phyloP scores from a whole-genome alignment of 2,888 invertebrate species.

The Cremastobaeus sp. region DNA sequence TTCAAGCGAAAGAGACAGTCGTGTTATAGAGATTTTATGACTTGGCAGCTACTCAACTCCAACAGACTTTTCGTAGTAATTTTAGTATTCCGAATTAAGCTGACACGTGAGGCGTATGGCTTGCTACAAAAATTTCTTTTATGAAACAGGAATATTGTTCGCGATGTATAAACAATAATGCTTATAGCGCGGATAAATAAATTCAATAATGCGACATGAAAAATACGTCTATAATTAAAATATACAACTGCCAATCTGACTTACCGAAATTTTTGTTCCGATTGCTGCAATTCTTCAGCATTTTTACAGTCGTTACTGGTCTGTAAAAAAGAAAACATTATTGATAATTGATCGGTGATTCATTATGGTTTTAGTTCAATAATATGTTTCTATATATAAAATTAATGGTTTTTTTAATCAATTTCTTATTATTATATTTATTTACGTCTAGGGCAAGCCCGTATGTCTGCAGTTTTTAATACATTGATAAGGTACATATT shows the following conservation, averaged over 20 bases:
- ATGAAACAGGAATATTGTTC: slow-evolving; percentile 44
- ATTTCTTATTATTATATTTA: no score
- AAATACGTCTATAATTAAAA: not conserved
- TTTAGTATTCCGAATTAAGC: slow-evolving; percentile 58
- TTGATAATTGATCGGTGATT: not conserved
- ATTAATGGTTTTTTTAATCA: no score
- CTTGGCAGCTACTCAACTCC: slow-evolving; percentile 62
- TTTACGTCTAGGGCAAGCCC: no score
- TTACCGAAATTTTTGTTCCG: slow-evolving; percentile 69
- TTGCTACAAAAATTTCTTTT: slow-evolving; percentile 38
- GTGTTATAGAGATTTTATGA: slow-evolving; percentile 59
- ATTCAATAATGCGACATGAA: not conserved
- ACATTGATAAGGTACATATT: no score
- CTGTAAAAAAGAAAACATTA: slow-evolving; percentile 61
- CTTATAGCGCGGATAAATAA: not conserved
- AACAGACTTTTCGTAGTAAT: slow-evolving; percentile 60
- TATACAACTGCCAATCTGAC: slow-evolving; percentile 19
- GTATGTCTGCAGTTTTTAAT: no score
- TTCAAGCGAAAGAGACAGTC: slow-evolving; percentile 58
- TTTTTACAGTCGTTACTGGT: slow-evolving; percentile 67
- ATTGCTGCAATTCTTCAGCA: slow-evolving; percentile 64
- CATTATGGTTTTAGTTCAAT: not conserved
- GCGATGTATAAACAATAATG: slow-evolving; percentile 44
- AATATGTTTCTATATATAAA: no score
- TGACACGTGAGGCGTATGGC: slow-evolving; percentile 48